Percentiles rank a stretch among this genome's conserved stretches.
These are phyloP conservation scores for Harlomillsia oculata DNA, from an alignment of 1,140 invertebrate species.

Conservation along the genomic window DNA sequence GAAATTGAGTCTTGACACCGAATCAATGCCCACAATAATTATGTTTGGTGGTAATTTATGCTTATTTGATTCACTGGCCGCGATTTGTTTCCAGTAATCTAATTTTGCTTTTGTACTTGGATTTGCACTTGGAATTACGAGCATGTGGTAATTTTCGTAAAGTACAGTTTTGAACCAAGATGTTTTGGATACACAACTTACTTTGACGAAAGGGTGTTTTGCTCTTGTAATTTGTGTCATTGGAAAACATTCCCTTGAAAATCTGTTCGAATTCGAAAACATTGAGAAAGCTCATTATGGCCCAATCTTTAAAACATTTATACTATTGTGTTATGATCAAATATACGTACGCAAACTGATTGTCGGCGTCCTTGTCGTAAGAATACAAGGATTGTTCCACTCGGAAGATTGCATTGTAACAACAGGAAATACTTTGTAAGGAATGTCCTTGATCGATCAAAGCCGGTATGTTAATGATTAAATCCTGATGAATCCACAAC, in stretches of 20 bases:
- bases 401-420: constrained; percentile 14
- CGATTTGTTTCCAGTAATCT: constrained; percentile 20
- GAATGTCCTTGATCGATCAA: constrained; percentile 16
- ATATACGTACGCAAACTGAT: background rate
- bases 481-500: constrained; percentile 3
- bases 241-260: background rate
- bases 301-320: background rate
- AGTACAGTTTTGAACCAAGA: constrained; percentile 9
- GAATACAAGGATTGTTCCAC: constrained; percentile 14
- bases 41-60: constrained; percentile 10
- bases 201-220: constrained; percentile 6
- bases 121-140: constrained; percentile 8
- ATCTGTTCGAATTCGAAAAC: too few species aligned
- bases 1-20: constrained; percentile 22
- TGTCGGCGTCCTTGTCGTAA: constrained; percentile 19
- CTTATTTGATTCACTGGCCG: too few species aligned
- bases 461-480: constrained; percentile 16
- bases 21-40: constrained; percentile 22
- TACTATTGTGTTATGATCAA: too few species aligned
- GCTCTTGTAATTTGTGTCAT: background rate
- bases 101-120: constrained; percentile 6
- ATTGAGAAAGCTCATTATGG: too few species aligned
- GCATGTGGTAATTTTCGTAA: constrained; percentile 21
- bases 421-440: constrained; percentile 14
- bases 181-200: constrained; percentile 15